These are phyloP conservation scores for Pseudocheirus occidentalis DNA, from an alignment of 2,797 vertebrate genomes.

Conservation along the genomic window DNA sequence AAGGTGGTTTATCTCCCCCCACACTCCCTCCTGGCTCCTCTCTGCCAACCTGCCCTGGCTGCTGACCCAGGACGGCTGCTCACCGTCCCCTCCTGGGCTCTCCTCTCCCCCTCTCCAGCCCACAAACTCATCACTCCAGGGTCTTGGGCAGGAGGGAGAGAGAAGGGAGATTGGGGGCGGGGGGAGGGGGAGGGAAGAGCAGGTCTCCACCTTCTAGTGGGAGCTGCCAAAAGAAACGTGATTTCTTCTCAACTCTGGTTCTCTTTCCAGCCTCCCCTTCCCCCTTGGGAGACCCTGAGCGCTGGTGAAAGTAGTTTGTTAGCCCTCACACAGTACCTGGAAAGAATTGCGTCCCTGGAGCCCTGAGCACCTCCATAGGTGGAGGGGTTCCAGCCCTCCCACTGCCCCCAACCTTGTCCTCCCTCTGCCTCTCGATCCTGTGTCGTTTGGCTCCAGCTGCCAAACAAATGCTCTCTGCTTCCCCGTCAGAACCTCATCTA, in stretches of 20 bases:
- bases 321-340: background rate
- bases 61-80: too few species aligned
- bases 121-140: too few species aligned
- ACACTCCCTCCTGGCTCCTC: too few species aligned
- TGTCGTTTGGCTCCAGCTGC: background rate
- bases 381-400: too few species aligned
- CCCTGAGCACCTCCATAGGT: background rate
- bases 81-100: background rate
- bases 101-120: too few species aligned
- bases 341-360: background rate
- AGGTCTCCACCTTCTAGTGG: too few species aligned
- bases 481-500: background rate
- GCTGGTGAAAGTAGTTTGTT: background rate
- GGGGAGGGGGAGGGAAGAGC: background rate
- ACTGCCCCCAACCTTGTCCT: too few species aligned
- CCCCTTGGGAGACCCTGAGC: background rate
- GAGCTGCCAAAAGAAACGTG: background rate
- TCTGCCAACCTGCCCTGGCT: too few species aligned
- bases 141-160: background rate
- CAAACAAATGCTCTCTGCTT: background rate
- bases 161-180: too few species aligned
- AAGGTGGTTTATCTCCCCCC: too few species aligned
- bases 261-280: background rate
- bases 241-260: background rate
- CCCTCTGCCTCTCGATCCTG: too few species aligned